Base-by-base conservation (phyloP, 30 jellyfish, hydroid and myxozoan species). In the Turritopsis dohrnii region DNA sequence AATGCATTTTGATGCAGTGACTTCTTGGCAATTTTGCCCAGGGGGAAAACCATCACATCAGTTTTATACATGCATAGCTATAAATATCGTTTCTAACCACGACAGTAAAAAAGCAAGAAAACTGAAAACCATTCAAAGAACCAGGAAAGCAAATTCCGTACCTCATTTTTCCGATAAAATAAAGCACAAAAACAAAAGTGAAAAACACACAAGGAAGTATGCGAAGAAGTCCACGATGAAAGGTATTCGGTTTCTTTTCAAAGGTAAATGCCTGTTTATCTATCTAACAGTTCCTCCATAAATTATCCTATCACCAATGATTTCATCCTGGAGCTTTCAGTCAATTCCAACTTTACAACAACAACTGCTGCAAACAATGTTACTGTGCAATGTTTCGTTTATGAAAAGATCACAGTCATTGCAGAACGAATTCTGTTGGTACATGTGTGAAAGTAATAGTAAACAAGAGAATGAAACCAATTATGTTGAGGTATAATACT, bases 301-400 rank as follows among this genome's bases (percentile, higher is more conserved):
- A 41, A 41, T 41, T 5, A 41, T 41, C 5, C 13, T 41, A 41
- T 41, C n/a, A n/a, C n/a, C n/a, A 41, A 41, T 41, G 60, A 41
- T 41, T 41, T 41, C 13, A 5, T n/a, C n/a, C n/a, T n/a, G n/a
- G n/a, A 41, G 60, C 60, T 41, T 41, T 41, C 60, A 41, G 60
- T 41, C 60, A 41, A 41, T 41, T 13, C 60, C 60, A 41, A 3
- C 60, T 3, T 41, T 13, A 5, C 5, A 41, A 41, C 60, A 7
- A 52, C 80, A 41, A 60, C 90, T 90, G 54, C 53, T 88, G 69
- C 98, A 93, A 31, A 96, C 98, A 18, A 96, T 96, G 74, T 96
- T 88, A 27, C 96, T 71, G 71, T 88, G 96, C 41, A 93, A 65
- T 3, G 98, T 89, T 52, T 93, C 98, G 54, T 93, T 96, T 71